These are phyloP conservation scores for Pangasianodon gigas DNA, from an alignment of 2,113 vertebrate genomes.

Conservation along the genomic window DNA sequence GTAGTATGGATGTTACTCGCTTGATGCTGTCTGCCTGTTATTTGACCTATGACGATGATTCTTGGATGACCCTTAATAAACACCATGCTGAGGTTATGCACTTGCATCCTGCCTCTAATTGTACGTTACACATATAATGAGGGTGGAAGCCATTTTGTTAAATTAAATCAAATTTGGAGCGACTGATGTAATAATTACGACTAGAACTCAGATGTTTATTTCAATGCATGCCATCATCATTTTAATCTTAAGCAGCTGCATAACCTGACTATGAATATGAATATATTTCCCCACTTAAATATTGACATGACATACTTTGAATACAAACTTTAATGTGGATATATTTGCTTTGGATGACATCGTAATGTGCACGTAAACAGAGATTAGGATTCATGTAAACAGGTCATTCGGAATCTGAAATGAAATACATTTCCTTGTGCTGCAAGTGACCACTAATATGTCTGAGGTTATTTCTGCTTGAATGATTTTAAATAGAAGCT, in stretches of 20 bases:
- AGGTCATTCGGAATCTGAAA: not conserved
- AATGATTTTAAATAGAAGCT: not conserved
- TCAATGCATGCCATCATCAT: too few relatives aligned
- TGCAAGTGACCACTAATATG: not conserved
- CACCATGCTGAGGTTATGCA: too few relatives aligned
- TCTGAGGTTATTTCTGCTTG: not conserved
- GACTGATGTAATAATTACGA: not conserved
- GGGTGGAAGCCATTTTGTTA: too few relatives aligned
- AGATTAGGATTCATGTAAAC: not conserved
- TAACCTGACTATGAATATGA: not conserved
- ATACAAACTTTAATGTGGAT: not conserved
- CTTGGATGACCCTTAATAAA: not conserved
- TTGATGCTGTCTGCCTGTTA: not conserved
- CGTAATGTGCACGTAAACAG: not conserved
- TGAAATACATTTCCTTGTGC: not conserved
- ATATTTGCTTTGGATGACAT: not conserved
- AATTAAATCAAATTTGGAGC: too few relatives aligned
- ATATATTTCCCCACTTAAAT: not conserved
- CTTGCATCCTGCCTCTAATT: too few relatives aligned
- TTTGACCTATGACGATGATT: not conserved
- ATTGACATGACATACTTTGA: not conserved
- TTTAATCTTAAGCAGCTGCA: too few relatives aligned
- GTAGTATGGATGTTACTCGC: not conserved
- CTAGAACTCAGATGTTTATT: too few relatives aligned
- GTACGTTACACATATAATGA: too few relatives aligned